A percentile compares a stretch with the other conserved stretches of the same genome.
These are phyloP conservation scores for Cosmorhoe ocellata DNA, from an alignment of 2,888 invertebrate genomes.

Conservation along the genomic window DNA sequence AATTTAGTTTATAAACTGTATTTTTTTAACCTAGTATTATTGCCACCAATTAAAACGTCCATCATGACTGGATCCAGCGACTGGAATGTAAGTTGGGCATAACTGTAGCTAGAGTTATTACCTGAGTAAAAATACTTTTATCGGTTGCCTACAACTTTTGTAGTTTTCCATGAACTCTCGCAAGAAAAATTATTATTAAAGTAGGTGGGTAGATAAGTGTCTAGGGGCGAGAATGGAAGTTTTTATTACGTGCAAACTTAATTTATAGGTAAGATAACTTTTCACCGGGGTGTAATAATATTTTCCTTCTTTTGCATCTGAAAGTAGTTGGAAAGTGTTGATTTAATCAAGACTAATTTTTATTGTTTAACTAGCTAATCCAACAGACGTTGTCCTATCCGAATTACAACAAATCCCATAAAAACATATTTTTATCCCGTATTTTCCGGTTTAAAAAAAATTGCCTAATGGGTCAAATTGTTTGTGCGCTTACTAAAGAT, in stretches of 20 bases:
- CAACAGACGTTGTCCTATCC: no score
- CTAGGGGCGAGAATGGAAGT: slow-evolving; percentile 24
- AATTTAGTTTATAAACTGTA: no score
- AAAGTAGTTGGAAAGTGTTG: slow-evolving; percentile 16
- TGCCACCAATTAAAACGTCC: no score
- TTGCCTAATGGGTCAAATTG: no score
- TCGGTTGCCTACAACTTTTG: slow-evolving; percentile 20
- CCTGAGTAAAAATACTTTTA: slow-evolving; percentile 14
- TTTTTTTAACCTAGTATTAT: no score
- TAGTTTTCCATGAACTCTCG: slow-evolving; percentile 21
- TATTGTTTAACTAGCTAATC: not conserved
- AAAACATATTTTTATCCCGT: no score
- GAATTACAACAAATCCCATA: no score
- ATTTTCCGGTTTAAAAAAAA: no score
- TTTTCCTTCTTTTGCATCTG: slow-evolving; percentile 19
- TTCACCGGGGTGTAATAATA: slow-evolving; percentile 28
- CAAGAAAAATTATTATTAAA: slow-evolving; percentile 26
- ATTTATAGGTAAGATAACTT: slow-evolving; percentile 30
- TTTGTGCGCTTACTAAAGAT: no score
- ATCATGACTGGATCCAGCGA: no score
- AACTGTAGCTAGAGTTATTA: slow-evolving; percentile 15
- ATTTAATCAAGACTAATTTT: slow-evolving; percentile 10
- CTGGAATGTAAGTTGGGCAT: no score
- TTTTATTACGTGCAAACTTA: slow-evolving; percentile 33
- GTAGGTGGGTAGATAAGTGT: slow-evolving; percentile 25